phyloP scores from a whole-genome alignment of 2,113 vertebrate species.

The Phainopepla nitens region DNA sequence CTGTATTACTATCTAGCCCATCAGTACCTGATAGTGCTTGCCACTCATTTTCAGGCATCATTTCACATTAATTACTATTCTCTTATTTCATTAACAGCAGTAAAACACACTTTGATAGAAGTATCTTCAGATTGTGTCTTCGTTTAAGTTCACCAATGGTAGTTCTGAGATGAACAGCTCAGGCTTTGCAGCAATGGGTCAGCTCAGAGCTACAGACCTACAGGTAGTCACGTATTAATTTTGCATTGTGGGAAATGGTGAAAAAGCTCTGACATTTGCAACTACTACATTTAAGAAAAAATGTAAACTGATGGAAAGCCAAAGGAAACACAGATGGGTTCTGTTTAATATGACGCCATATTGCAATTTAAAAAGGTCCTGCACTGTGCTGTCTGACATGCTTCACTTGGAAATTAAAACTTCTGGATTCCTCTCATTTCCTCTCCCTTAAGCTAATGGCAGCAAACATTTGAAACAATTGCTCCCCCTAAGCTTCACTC shows the following conservation, averaged over 20 bases:
- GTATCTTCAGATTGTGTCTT: background rate
- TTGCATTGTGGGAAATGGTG: background rate
- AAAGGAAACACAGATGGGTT: slow-evolving; percentile 31
- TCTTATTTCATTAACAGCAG: background rate
- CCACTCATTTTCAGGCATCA: background rate
- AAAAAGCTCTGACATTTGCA: background rate
- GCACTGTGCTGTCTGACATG: background rate
- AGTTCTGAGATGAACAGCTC: background rate
- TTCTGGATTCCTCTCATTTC: slow-evolving; percentile 5
- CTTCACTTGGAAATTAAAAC: slow-evolving; percentile 27
- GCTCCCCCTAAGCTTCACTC: background rate
- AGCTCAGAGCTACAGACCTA: background rate
- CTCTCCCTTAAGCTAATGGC: background rate
- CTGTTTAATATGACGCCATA: slow-evolving; percentile 1
- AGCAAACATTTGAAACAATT: slow-evolving; percentile 13
- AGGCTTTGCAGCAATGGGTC: background rate
- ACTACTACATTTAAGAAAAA: background rate
- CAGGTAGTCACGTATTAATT: background rate
- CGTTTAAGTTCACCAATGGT: background rate
- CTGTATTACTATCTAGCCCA: background rate
- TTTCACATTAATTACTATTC: background rate
- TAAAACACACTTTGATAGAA: background rate
- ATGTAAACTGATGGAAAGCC: background rate
- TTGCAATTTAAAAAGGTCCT: slow-evolving; percentile 15
- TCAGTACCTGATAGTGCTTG: background rate